Conservation (phyloP, 2,888 invertebrate genomes). For the Agrenia bidenticulata region DNA sequence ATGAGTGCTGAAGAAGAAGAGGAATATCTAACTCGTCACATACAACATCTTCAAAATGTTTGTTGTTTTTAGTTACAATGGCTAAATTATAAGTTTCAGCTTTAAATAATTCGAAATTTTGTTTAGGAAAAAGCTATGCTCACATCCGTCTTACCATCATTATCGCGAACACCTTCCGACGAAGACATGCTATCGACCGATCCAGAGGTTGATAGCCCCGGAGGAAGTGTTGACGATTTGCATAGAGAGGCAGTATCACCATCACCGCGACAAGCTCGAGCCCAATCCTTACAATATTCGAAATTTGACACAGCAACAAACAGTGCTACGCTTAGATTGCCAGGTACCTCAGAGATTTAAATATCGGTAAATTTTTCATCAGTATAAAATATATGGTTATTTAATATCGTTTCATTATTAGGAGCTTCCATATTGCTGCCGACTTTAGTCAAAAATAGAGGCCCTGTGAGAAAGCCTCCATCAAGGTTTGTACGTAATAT, state of each 20-base stretch:
- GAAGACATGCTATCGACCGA: conserved; percentile 77
- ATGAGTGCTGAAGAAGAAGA: conserved; percentile 53
- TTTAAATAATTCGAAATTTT: conserved; percentile 2
- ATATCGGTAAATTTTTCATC: no score
- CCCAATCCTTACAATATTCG: conserved; percentile 48
- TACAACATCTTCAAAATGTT: conserved; percentile 50
- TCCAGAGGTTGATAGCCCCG: conserved; percentile 68
- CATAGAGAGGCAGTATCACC: conserved; percentile 40
- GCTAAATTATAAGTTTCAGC: conserved; percentile 20
- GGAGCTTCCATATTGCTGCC: conserved; percentile 29
- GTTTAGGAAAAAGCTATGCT: conserved; percentile 74
- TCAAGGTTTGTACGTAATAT: conserved; percentile 51
- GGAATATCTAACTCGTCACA: conserved; percentile 48
- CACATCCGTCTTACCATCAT: conserved; percentile 75
- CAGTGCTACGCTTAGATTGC: conserved; percentile 23
- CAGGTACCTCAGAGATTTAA: no score
- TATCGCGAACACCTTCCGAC: conserved; percentile 81
- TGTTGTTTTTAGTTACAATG: background rate
- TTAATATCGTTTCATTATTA: background rate
- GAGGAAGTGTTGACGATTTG: conserved; percentile 63
- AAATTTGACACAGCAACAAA: conserved; percentile 42
- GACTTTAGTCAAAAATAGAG: conserved; percentile 48
- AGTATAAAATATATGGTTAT: background rate
- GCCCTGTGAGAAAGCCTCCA: conserved; percentile 50
- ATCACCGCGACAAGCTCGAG: conserved; percentile 41